Percentiles rank a stretch among this genome's conserved stretches.
Conservation (phyloP, 2,113 vertebrate species). For the Ophiodon elongatus region DNA sequence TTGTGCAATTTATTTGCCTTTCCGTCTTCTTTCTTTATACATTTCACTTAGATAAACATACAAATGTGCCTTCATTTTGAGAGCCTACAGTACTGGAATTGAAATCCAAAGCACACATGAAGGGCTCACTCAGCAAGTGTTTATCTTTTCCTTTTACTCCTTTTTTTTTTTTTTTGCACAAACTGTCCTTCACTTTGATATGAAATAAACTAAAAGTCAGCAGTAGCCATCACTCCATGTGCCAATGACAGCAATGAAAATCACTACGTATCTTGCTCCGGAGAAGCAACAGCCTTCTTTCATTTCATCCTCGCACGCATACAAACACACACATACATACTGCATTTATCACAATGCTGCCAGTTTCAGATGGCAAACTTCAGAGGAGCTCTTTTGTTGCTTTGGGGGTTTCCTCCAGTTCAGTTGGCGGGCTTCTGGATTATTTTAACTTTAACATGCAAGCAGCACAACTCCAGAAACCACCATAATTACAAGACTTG, state of each 20-base stretch:
- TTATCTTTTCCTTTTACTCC: not conserved
- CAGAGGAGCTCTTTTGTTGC: slow-evolving; percentile 54
- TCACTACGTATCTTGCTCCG: slow-evolving; percentile 2
- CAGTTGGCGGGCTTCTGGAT: slow-evolving; percentile 25
- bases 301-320: slow-evolving; percentile 3
- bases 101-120: slow-evolving; percentile 56
- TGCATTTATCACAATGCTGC: slow-evolving; percentile 40
- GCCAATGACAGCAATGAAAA: slow-evolving; percentile 37
- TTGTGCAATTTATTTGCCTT: slow-evolving; percentile 18
- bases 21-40: not conserved
- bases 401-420: slow-evolving; percentile 66
- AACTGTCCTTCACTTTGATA: slow-evolving; percentile 30
- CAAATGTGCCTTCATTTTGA: slow-evolving; percentile 5
- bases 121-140: slow-evolving; percentile 27
- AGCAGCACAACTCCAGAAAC: slow-evolving; percentile 63
- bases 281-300: slow-evolving; percentile 7
- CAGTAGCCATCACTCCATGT: slow-evolving; percentile 26
- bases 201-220: slow-evolving; percentile 34
- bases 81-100: slow-evolving; percentile 1
- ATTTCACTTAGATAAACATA: slow-evolving; percentile 18
- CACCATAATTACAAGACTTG: slow-evolving; percentile 71
- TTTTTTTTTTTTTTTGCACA: not conserved
- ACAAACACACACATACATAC: slow-evolving; percentile 21
- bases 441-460: slow-evolving; percentile 62
- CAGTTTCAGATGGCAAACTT: slow-evolving; percentile 56